Evolutionary conservation across 2,113 vertebrate species (phyloP), one percentile per base, ranked within the genome.

Genomic region (Mormyrus lacerda): DNA sequence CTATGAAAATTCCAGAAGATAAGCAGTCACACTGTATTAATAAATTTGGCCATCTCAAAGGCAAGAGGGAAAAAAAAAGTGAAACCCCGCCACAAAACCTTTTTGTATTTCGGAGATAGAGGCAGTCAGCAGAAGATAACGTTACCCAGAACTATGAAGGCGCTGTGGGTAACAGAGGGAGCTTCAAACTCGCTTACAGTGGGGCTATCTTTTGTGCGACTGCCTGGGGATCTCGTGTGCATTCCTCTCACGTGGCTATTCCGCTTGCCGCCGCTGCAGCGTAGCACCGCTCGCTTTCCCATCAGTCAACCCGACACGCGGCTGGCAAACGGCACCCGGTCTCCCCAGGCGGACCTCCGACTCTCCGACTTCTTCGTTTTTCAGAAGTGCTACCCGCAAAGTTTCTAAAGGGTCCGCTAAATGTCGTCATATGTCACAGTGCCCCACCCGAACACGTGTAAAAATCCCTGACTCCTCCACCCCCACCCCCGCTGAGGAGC

Each of bases 241-340:
- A 69, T 69, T 69, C 61, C n/a, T 10, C n/a, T 69, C 61, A 69
- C 61, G 61, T 27, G 61, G 61, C 61, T 69, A 2, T 69, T 31
- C n/a, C 3, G 61, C 73, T 79, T 15, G 31, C 69, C 4, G 31
- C 50, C 47, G 61, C 61, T 11, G n/a, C 61, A 27, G 61, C 45
- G 31, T n/a, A 47, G 65, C 42, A n/a, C 90, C 91, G 93, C 92
- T 94, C 91, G 87, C 91, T 89, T 90, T 92, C 94, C 93, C 94
- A 94, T 95, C 93, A 93, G 90, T 85, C 91, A 91, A 92, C 92
- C 94, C 94, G 93, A 92, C 93, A 94, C 94, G 93, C 93, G 94
- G 94, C 92, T 93, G 93, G 92, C 94, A 93, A 94, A 94, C 94
- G 94, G 93, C 95, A 93, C 95, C 93, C 95, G 42, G 92, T 92